A percentile compares a stretch with the other conserved stretches of the same genome.
phyloP scores from a whole-genome alignment of 2,113 vertebrate species.

The Orycteropus afer region DNA sequence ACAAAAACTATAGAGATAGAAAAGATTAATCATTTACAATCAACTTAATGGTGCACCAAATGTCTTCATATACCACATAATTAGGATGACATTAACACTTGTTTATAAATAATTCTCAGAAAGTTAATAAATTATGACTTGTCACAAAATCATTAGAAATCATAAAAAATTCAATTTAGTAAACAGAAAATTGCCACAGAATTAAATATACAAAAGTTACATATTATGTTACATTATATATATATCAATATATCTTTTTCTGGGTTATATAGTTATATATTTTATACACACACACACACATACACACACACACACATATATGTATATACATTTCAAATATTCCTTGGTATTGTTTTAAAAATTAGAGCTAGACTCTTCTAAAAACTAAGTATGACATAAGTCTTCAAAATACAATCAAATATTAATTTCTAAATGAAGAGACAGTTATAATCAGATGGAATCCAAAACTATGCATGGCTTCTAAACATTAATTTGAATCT shows the following conservation, averaged over 20 bases:
- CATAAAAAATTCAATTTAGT: neutral
- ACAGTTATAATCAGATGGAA: neutral
- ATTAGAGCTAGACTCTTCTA: neutral
- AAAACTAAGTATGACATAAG: neutral
- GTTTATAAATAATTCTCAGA: neutral
- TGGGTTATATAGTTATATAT: no score
- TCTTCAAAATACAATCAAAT: neutral
- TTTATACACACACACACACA: no score
- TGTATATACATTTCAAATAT: neutral
- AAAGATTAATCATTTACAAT: neutral
- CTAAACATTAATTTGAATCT: neutral
- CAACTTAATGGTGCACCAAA: neutral
- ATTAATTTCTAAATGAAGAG: neutral
- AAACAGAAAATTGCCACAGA: neutral
- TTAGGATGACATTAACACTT: neutral
- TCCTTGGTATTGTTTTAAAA: neutral
- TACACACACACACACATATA: no score
- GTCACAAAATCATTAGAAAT: neutral
- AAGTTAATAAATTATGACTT: conserved; percentile 23
- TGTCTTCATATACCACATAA: neutral
- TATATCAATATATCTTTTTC: no score
- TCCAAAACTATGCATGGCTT: neutral
- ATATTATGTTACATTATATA: no score
- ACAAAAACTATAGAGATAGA: neutral
- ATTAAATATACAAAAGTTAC: neutral